Evolutionary conservation across 2,888 invertebrate species (phyloP).

Genomic region (Pandemis heparana): DNA sequence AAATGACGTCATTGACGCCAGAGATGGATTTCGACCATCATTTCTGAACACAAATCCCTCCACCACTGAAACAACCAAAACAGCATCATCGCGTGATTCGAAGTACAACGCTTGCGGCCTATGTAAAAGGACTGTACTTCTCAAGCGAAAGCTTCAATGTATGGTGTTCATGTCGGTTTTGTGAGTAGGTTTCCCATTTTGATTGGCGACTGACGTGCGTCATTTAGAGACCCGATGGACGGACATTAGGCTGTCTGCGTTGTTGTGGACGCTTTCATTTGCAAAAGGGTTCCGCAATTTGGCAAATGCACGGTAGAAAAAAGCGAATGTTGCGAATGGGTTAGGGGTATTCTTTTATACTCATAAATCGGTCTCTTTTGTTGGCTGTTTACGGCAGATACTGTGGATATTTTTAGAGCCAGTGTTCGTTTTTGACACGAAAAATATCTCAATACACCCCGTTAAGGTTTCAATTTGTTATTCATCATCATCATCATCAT

Average conservation of each 20-base stretch:
- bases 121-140: neutral
- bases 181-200: constrained; percentile 49
- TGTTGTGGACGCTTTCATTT: constrained; percentile 77
- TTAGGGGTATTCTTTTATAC: constrained; percentile 46
- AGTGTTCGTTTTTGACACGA: no score
- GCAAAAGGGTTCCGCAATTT: constrained; percentile 76
- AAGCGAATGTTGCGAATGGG: constrained; percentile 67
- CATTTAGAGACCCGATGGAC: constrained; percentile 83
- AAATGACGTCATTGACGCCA: constrained; percentile 80
- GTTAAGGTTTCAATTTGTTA: no score
- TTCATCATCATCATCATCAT: no score
- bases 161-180: constrained; percentile 35
- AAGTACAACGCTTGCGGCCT: constrained; percentile 55
- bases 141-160: constrained; percentile 53
- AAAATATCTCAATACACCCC: no score
- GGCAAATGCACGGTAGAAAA: constrained; percentile 74
- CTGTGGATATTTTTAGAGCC: no score
- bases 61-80: constrained; percentile 48
- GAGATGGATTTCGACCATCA: constrained; percentile 83
- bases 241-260: constrained; percentile 82
- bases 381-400: neutral
- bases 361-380: constrained; percentile 27
- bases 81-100: constrained; percentile 21
- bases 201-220: constrained; percentile 81
- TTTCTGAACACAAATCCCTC: constrained; percentile 71